Evolutionary conservation across 2,113 vertebrate species (phyloP).

Genomic region (Noctilio leporinus): DNA sequence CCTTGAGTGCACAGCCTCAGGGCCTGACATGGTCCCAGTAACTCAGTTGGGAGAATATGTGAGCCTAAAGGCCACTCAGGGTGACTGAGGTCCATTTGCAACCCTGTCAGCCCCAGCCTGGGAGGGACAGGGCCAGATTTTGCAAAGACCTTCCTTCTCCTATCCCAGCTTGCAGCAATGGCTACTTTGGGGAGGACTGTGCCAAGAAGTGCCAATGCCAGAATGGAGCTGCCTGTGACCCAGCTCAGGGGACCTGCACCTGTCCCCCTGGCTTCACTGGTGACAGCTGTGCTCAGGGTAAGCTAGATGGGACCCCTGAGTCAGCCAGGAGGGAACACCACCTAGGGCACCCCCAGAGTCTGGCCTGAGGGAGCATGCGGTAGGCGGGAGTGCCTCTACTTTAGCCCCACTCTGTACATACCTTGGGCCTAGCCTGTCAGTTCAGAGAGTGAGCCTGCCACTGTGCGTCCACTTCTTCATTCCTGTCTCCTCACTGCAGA

Average conservation of each 20-base stretch:
- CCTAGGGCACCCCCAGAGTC: background rate
- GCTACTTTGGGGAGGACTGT: constrained; percentile 82
- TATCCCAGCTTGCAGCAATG: constrained; percentile 76
- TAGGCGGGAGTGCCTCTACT: background rate
- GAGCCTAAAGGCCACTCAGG: background rate
- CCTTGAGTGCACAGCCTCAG: fast-evolving
- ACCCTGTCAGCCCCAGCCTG: background rate
- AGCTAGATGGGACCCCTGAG: background rate
- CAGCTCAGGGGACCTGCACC: constrained; percentile 77
- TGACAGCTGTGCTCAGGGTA: constrained; percentile 81
- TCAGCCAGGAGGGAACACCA: background rate
- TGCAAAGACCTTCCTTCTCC: background rate
- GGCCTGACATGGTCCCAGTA: fast-evolving
- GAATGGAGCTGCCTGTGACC: constrained; percentile 81
- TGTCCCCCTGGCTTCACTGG: constrained; percentile 83
- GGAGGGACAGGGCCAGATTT: background rate
- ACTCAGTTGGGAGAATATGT: no score
- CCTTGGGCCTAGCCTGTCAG: background rate
- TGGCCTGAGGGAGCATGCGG: background rate
- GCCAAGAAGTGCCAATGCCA: constrained; percentile 80
- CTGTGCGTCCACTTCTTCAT: background rate
- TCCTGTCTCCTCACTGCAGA: constrained; percentile 65
- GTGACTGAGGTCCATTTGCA: background rate
- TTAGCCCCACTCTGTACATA: background rate
- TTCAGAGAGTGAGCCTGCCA: background rate